Conservation (phyloP, 2,113 vertebrate genomes). For the Perognathus longimembris region DNA sequence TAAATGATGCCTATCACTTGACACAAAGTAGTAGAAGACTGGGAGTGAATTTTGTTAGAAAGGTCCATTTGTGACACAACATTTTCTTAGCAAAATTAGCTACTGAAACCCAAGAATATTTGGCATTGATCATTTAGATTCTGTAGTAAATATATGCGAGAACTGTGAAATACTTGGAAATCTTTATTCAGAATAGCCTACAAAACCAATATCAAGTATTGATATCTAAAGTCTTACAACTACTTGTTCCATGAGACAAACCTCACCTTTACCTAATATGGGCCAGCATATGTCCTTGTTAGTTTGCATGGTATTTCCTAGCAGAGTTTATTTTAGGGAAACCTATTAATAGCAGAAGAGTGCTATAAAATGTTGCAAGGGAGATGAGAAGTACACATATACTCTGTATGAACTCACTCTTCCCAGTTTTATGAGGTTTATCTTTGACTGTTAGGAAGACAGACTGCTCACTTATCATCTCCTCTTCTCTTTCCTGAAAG, state of each 20-base stretch:
- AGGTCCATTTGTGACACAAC: not conserved
- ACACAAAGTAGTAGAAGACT: not conserved
- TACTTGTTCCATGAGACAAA: not conserved
- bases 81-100: conserved; percentile 45
- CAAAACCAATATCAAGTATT: not conserved
- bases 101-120: not conserved
- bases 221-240: not conserved
- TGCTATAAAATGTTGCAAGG: conserved; percentile 17
- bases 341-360: conserved; percentile 8
- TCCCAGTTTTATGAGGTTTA: conserved; percentile 47
- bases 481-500: conserved; percentile 51
- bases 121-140: not conserved
- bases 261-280: conserved; percentile 8
- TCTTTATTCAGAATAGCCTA: conserved; percentile 23
- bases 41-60: conserved; percentile 25
- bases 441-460: conserved; percentile 33
- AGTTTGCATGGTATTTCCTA: conserved; percentile 7
- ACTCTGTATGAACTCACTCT: conserved; percentile 32
- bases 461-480: conserved; percentile 45
- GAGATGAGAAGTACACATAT: conserved; percentile 7
- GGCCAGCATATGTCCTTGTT: conserved; percentile 1
- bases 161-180: not conserved
- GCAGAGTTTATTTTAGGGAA: conserved; percentile 23
- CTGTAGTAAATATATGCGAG: not conserved
- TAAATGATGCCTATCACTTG: conserved; percentile 4